Percentiles rank a stretch among this genome's conserved stretches.
These are phyloP conservation scores for Dolomedes plantarius DNA, from an alignment of 2,888 invertebrate genomes.

Conservation along the genomic window DNA sequence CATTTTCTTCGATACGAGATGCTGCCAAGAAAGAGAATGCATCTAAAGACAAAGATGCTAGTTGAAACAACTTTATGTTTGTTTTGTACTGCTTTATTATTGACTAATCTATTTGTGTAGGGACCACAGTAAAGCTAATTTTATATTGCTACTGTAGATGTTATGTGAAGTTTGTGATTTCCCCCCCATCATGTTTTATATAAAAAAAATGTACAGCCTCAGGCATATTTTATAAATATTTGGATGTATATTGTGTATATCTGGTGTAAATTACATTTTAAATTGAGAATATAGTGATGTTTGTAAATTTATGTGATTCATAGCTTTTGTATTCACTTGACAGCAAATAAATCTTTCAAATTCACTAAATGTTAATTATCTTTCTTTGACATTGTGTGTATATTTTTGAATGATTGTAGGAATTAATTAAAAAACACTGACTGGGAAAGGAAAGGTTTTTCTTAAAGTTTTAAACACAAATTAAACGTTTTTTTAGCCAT, in stretches of 20 bases:
- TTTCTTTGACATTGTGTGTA: too few species aligned
- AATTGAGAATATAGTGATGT: conserved; percentile 29
- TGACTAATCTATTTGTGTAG: conserved; percentile 31
- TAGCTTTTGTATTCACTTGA: conserved; percentile 55
- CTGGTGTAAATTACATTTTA: conserved; percentile 54
- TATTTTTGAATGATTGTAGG: too few species aligned
- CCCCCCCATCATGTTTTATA: conserved; percentile 14
- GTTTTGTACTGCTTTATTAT: not conserved
- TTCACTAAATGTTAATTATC: not conserved
- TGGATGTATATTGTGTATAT: conserved; percentile 59
- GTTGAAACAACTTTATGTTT: conserved; percentile 8
- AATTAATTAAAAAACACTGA: too few species aligned
- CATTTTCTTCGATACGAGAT: conserved; percentile 82
- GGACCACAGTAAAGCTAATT: conserved; percentile 46
- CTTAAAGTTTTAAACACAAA: too few species aligned
- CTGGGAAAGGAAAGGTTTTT: too few species aligned
- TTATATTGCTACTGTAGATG: conserved; percentile 26
- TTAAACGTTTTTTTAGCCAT: too few species aligned
- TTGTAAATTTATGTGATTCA: conserved; percentile 57
- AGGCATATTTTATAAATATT: conserved; percentile 46
- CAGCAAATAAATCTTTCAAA: conserved; percentile 36
- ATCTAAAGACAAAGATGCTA: conserved; percentile 25
- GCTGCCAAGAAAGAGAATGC: conserved; percentile 76
- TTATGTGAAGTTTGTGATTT: conserved; percentile 16
- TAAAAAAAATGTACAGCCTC: conserved; percentile 54